A percentile compares a stretch with the other conserved stretches of the same genome.
Evolutionary conservation across 2,797 vertebrate genomes (phyloP).

Genomic region (Labeo calbasu): DNA sequence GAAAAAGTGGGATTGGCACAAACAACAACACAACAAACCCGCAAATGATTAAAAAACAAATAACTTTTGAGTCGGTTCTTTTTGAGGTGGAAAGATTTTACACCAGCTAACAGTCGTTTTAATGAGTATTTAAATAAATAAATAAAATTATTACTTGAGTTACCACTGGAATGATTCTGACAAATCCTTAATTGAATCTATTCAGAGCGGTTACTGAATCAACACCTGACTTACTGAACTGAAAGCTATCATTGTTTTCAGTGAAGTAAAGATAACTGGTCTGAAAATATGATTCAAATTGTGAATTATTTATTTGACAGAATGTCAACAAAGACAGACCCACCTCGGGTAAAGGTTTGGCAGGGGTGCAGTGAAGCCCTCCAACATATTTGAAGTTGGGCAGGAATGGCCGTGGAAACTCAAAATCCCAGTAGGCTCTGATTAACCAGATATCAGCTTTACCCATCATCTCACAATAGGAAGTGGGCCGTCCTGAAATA

Average conservation of each 20-base stretch:
- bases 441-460: slow-evolving; percentile 92
- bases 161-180: neutral
- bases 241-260: neutral
- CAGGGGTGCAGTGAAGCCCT: slow-evolving; percentile 89
- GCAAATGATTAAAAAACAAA: no score
- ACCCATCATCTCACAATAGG: slow-evolving; percentile 83
- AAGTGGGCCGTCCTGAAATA: slow-evolving; percentile 67
- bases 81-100: no score
- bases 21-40: no score
- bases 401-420: slow-evolving; percentile 87
- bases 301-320: neutral
- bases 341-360: slow-evolving; percentile 88
- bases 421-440: slow-evolving; percentile 92
- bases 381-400: slow-evolving; percentile 93
- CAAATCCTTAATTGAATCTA: neutral
- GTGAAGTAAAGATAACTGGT: neutral
- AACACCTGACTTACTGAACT: neutral
- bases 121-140: neutral
- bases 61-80: no score
- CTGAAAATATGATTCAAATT: neutral
- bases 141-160: neutral
- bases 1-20: no score
- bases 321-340: neutral
- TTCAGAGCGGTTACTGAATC: no score
- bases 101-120: neutral